Evolutionary conservation across 2,888 invertebrate species (phyloP).

Genomic region (Ceratothoa steindachneri): DNA sequence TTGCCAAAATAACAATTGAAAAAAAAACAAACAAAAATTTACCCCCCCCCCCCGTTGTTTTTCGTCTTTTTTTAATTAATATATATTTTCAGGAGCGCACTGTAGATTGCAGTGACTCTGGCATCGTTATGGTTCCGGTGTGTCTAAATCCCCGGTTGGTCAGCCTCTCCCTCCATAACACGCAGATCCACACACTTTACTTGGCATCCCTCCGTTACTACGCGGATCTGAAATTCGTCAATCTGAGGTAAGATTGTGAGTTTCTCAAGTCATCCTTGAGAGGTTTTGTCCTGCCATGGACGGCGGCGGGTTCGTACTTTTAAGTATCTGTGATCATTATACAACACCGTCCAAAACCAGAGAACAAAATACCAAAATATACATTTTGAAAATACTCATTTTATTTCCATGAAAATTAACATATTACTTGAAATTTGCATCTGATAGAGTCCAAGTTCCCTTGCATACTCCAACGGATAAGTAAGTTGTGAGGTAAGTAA

Average conservation of each 20-base stretch:
- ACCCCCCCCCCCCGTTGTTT: too few species aligned
- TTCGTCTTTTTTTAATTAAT: background rate
- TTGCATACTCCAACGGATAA: too few species aligned
- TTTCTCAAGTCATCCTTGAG: too few species aligned
- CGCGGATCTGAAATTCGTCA: slow-evolving; percentile 34
- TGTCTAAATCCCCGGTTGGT: slow-evolving; percentile 34
- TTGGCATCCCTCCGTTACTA: slow-evolving; percentile 32
- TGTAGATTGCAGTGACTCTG: slow-evolving; percentile 30
- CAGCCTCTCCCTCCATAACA: slow-evolving; percentile 37
- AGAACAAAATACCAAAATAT: too few species aligned
- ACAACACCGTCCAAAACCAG: too few species aligned
- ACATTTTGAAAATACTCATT: too few species aligned
- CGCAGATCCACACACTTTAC: slow-evolving; percentile 39
- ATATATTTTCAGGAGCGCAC: slow-evolving; percentile 22
- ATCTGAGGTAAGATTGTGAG: slow-evolving; percentile 32
- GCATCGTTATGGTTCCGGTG: slow-evolving; percentile 33
- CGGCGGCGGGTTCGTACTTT: too few species aligned
- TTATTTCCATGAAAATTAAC: background rate
- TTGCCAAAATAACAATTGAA: too few species aligned
- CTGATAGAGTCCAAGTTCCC: background rate
- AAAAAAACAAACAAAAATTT: too few species aligned
- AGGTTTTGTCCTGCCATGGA: background rate
- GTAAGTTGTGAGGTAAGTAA: too few species aligned
- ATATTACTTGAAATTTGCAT: background rate
- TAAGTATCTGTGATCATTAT: too few species aligned